These are phyloP conservation scores for Tragopan temminckii DNA, from an alignment of 2,797 vertebrate genomes.

Conservation along the genomic window DNA sequence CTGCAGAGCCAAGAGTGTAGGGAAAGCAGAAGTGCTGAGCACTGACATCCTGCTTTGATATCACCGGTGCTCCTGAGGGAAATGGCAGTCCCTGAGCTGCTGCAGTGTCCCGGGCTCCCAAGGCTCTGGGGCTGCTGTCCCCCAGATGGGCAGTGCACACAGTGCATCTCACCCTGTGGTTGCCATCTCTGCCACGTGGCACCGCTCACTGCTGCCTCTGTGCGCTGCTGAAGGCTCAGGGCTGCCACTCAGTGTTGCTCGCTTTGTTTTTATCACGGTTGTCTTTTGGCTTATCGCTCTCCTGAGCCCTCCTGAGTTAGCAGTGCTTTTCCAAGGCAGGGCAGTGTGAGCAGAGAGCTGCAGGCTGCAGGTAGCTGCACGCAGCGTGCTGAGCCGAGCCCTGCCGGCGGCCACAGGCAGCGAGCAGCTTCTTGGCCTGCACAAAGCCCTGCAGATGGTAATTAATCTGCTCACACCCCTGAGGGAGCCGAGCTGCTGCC, in stretches of 20 bases:
- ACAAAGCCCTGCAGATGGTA: neutral
- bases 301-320: neutral
- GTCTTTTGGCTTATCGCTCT: neutral
- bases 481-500: neutral
- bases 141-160: accelerated
- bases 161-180: accelerated
- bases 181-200: neutral
- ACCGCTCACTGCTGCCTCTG: neutral
- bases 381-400: accelerated
- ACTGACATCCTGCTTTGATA: accelerated
- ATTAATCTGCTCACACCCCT: neutral
- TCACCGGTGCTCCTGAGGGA: neutral
- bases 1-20: neutral
- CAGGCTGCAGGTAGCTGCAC: neutral
- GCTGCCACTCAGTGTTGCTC: neutral
- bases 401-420: neutral
- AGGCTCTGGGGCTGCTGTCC: neutral
- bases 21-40: neutral
- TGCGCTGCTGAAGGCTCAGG: neutral
- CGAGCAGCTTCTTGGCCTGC: neutral
- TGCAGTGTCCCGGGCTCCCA: neutral
- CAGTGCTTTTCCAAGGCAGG: neutral
- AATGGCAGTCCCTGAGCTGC: no score
- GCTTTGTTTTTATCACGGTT: neutral
- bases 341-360: neutral